Conservation (phyloP, 2,113 vertebrate species). For the Muscicapa adusta region DNA sequence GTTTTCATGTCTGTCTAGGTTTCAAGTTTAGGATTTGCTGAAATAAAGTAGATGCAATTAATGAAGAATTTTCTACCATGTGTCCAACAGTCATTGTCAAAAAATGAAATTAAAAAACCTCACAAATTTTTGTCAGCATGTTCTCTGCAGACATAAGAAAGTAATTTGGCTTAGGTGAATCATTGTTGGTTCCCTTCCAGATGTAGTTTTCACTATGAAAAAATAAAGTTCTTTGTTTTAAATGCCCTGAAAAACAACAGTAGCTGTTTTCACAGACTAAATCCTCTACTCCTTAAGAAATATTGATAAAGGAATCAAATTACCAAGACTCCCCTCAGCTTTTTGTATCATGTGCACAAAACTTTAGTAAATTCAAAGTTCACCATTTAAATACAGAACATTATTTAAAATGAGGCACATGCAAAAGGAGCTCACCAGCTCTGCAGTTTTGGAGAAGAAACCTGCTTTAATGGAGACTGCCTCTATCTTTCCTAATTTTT, state of each 20-base stretch:
- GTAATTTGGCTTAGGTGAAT: slow-evolving; percentile 7
- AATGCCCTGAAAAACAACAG: neutral
- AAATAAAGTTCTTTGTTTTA: neutral
- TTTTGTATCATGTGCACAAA: neutral
- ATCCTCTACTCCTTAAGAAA: neutral
- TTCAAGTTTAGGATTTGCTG: neutral
- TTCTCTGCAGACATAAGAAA: slow-evolving; percentile 5
- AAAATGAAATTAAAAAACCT: neutral
- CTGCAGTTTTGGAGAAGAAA: neutral
- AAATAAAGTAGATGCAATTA: neutral
- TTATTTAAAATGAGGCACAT: neutral
- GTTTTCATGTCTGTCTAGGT: neutral
- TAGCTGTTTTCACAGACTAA: neutral
- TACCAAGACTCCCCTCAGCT: neutral
- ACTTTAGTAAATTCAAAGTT: neutral
- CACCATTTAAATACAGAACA: neutral
- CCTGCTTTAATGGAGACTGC: neutral
- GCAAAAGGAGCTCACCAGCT: neutral
- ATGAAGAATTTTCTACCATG: neutral
- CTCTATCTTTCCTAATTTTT: neutral
- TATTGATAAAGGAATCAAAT: neutral
- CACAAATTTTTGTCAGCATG: neutral
- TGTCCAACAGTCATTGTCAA: neutral
- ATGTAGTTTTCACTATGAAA: neutral
- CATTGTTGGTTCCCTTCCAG: neutral